These are phyloP conservation scores for Forpus xanthops DNA, from an alignment of 2,797 vertebrate genomes.

Conservation along the genomic window DNA sequence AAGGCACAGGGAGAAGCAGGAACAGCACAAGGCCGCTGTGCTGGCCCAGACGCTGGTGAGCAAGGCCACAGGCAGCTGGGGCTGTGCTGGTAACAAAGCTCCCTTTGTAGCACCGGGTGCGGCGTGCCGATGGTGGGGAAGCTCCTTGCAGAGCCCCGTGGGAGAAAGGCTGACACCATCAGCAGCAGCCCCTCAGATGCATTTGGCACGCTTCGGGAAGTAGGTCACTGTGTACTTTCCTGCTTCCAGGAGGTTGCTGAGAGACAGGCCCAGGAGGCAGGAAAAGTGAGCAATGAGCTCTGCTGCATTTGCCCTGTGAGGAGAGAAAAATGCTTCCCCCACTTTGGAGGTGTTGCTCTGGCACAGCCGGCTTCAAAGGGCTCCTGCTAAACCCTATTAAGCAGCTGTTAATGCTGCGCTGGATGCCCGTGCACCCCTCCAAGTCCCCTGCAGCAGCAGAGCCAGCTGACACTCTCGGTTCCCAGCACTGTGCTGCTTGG, in stretches of 20 bases:
- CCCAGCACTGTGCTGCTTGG: fast-evolving
- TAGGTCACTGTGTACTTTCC: constrained; percentile 58
- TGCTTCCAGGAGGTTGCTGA: neutral
- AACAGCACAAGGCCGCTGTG: neutral
- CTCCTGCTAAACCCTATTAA: neutral
- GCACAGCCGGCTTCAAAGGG: neutral
- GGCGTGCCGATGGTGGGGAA: fast-evolving
- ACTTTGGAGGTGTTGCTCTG: neutral
- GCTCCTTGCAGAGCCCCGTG: neutral
- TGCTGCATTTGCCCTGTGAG: neutral
- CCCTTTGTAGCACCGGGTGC: neutral
- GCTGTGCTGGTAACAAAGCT: neutral
- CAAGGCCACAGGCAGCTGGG: neutral
- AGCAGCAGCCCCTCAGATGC: neutral
- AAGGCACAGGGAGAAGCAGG: neutral
- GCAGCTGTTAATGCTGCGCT: neutral
- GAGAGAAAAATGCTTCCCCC: neutral
- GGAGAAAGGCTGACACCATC: neutral
- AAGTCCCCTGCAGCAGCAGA: fast-evolving
- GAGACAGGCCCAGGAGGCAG: neutral
- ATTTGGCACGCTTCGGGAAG: neutral
- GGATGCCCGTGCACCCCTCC: neutral
- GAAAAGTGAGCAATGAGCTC: neutral
- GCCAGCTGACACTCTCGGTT: neutral
- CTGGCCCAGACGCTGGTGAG: fast-evolving